Conservation (phyloP, 2,113 vertebrate species). For the Lepisosteus osseus region DNA sequence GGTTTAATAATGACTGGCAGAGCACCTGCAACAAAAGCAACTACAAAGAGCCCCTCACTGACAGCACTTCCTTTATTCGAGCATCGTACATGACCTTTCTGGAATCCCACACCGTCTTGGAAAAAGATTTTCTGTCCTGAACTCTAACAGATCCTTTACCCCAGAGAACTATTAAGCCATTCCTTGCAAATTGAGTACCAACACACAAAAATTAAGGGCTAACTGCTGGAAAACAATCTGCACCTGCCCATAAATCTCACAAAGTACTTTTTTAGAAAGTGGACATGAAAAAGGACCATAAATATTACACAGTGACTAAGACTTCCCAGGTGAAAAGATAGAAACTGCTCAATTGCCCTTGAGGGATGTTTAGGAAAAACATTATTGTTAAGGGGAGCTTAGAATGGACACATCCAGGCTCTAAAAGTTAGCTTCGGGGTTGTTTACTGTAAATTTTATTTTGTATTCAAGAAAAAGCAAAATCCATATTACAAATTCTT, state of each 20-base stretch:
- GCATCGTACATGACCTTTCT: constrained; percentile 58
- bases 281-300: constrained; percentile 38
- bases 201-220: constrained; percentile 40
- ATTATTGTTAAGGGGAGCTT: constrained; percentile 33
- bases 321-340: constrained; percentile 22
- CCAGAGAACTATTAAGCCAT: constrained; percentile 48
- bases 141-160: constrained; percentile 46
- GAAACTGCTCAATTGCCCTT: constrained; percentile 32
- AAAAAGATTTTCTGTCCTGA: constrained; percentile 65
- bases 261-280: constrained; percentile 49
- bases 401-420: constrained; percentile 34
- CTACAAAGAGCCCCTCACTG: constrained; percentile 70
- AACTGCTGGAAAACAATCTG: constrained; percentile 40
- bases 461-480: too few species aligned
- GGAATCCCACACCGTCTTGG: constrained; percentile 56
- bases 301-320: constrained; percentile 50
- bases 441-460: too few species aligned
- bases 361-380: constrained; percentile 39
- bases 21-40: constrained; percentile 76
- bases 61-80: constrained; percentile 65
- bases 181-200: constrained; percentile 48
- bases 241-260: constrained; percentile 64
- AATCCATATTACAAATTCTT: too few species aligned
- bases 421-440: constrained; percentile 21
- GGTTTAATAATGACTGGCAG: constrained; percentile 70